phyloP scores from a whole-genome alignment of 2,797 vertebrate genomes.

The Atherinosoma microstoma region DNA sequence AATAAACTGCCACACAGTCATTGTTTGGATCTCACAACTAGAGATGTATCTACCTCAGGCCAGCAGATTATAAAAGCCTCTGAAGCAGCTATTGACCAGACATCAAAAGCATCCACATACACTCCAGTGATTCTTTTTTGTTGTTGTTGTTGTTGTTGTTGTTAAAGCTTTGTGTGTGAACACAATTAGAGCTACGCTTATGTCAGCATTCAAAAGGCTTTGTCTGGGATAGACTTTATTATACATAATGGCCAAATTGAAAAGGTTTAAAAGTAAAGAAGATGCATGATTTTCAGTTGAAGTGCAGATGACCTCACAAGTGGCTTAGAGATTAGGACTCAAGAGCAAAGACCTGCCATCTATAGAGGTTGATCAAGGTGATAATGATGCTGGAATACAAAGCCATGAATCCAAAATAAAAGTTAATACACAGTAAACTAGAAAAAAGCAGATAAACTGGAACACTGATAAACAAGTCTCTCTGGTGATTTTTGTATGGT shows the following conservation, averaged over 20 bases:
- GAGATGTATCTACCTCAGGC: slow-evolving; percentile 32
- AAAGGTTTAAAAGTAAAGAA: slow-evolving; percentile 2
- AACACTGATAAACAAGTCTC: background rate
- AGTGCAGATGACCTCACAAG: slow-evolving; percentile 1
- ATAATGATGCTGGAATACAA: background rate
- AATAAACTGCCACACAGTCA: slow-evolving; percentile 36
- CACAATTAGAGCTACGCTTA: background rate
- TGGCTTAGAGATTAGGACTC: slow-evolving; percentile 9
- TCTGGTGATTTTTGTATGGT: no score
- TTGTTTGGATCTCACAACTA: slow-evolving; percentile 44
- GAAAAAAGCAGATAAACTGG: slow-evolving; percentile 6
- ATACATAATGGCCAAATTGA: background rate
- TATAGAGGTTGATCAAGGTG: background rate
- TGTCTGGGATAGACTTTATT: slow-evolving; percentile 5
- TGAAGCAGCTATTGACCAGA: slow-evolving; percentile 31
- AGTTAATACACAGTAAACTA: background rate
- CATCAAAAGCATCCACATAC: slow-evolving; percentile 28
- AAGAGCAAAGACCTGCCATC: background rate
- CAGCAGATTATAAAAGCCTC: slow-evolving; percentile 40
- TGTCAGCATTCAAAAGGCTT: background rate
- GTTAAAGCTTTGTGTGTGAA: slow-evolving; percentile 3
- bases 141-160: background rate
- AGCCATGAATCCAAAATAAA: background rate
- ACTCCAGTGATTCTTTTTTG: background rate
- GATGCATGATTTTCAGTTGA: background rate